A percentile compares a stretch with the other conserved stretches of the same genome.
These are phyloP conservation scores for Rhinolophus ferrumequinum DNA, from an alignment of 2,113 vertebrate genomes.

Conservation along the genomic window DNA sequence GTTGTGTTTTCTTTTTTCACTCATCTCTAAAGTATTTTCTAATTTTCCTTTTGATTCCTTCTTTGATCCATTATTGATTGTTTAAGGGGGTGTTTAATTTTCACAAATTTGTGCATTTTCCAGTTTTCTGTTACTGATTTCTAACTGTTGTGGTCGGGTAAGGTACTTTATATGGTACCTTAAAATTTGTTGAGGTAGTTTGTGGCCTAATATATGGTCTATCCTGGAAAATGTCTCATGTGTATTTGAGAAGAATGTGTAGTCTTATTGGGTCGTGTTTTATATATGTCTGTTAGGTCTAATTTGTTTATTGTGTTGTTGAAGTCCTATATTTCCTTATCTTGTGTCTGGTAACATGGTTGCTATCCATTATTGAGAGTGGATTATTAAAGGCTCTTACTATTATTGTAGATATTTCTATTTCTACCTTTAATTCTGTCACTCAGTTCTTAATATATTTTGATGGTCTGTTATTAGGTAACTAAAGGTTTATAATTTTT, in stretches of 20 bases:
- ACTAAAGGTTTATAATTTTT: not conserved
- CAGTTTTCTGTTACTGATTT: not conserved
- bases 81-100: not conserved
- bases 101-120: not conserved
- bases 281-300: not conserved
- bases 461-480: not conserved
- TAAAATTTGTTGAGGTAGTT: not conserved
- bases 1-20: not conserved
- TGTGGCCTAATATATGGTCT: not conserved
- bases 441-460: not conserved
- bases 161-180: not conserved
- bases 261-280: not conserved
- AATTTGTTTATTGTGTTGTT: not conserved
- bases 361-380: not conserved
- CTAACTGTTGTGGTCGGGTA: not conserved
- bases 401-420: not conserved
- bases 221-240: not conserved
- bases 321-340: not conserved
- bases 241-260: not conserved
- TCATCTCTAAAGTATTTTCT: not conserved
- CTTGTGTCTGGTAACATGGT: not conserved
- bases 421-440: not conserved
- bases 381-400: not conserved
- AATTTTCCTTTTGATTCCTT: not conserved
- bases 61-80: not conserved